These are phyloP conservation scores for cattle (Bos taurus) DNA, from an alignment of 2,113 vertebrate genomes.

Conservation along the genomic window DNA sequence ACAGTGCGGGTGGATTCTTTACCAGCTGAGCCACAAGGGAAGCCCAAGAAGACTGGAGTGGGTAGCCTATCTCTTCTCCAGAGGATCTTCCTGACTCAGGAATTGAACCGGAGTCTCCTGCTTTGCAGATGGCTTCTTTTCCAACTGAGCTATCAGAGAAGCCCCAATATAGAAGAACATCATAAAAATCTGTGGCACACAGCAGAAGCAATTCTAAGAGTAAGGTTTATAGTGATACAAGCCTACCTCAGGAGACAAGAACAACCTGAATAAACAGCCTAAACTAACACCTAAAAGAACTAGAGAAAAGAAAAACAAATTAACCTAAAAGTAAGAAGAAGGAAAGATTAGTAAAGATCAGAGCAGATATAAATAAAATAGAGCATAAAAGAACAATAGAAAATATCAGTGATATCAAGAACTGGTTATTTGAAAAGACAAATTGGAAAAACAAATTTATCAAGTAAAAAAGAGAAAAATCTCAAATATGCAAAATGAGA, in stretches of 20 bases:
- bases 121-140: not conserved
- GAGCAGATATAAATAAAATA: not conserved
- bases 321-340: not conserved
- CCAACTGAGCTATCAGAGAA: not conserved
- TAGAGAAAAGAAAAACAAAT: not conserved
- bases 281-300: not conserved
- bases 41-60: not conserved
- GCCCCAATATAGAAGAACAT: not conserved
- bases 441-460: not conserved
- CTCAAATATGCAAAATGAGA: not conserved
- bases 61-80: not conserved
- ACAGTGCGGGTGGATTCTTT: rapidly evolving
- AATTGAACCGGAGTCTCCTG: not conserved
- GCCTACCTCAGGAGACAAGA: not conserved
- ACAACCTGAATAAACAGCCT: not conserved
- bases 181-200: not conserved
- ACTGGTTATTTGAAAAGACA: not conserved
- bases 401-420: not conserved
- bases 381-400: not conserved
- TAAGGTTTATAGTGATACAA: not conserved
- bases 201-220: not conserved
- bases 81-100: rapidly evolving
- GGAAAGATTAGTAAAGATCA: not conserved
- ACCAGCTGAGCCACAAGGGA: not conserved
- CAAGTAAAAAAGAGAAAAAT: not conserved